Base-by-base conservation (phyloP, 2,888 invertebrate genomes). In the Linyphia triangularis region DNA sequence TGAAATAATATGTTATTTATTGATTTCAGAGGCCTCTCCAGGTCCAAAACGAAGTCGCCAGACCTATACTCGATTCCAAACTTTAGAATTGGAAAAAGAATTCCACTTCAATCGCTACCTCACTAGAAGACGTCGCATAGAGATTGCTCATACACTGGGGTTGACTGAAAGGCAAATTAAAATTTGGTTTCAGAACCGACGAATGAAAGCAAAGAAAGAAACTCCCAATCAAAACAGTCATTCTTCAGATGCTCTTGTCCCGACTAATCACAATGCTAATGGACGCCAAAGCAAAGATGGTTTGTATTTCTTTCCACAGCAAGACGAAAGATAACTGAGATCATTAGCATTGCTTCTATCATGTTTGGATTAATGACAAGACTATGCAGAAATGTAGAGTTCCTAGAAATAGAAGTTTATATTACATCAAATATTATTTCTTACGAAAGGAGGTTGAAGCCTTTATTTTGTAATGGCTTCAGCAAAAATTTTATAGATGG, bases 131-230 rank as follows among this genome's bases (percentile, higher is more conserved):
- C 69, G 88, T 2, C 57, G 88, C 7, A 75, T 88, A 6, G 88
- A 88, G 40, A 82, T 88, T 7, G 88, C 88, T 13, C 82, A 82
- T 37, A 63, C 83, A 1, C 43, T 88, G 26, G 82, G 83, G 16
- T 77, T 88, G 9, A 88, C 88, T 7, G 88, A 88, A 30, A 40
- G 88, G 19, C 88, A 88, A 70, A 88, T 88, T 22, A 88, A 88
- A 63, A 88, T 88, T 19, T 88, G 88, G 88, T 88, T 88, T 24
- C 88, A 88, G 37, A 88, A 88, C 51, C 67, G 88, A 2, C 40
- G 88, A 0, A 88, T 88, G 88, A 88, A 88, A 43, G 82, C 82
- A 30, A 88, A 88, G 63, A 88, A 88, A 37, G 88, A 88, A 57
- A 85, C 57, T 22, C 57, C 30, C 43, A 81, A 81, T 69, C 85